Evolutionary conservation across 2,797 vertebrate genomes (phyloP).

Genomic region (Galago senegalensis): DNA sequence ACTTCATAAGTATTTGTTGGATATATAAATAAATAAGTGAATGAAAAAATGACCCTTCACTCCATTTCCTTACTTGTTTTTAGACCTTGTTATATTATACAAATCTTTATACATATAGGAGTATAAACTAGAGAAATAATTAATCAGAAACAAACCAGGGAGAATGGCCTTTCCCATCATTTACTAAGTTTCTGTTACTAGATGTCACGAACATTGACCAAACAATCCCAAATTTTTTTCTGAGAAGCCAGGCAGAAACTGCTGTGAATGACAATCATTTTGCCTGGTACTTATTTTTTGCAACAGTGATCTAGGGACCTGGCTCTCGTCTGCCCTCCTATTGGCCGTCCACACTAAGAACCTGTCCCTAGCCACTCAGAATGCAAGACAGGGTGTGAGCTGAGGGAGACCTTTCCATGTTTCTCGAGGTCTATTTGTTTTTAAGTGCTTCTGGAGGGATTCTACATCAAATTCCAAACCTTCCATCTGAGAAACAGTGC

Average conservation of each 20-base stretch:
- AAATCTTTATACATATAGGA: background rate
- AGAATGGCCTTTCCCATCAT: background rate
- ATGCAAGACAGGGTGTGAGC: background rate
- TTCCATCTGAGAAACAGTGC: background rate
- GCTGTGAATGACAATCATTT: background rate
- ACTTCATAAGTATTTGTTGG: background rate
- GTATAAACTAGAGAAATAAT: slow-evolving; percentile 21
- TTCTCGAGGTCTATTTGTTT: background rate
- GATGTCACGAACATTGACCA: background rate
- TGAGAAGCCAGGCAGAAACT: background rate
- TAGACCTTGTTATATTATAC: background rate
- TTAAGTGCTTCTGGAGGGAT: slow-evolving; percentile 23
- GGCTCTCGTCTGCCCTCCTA: background rate
- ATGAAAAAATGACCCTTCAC: background rate
- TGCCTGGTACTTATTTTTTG: slow-evolving; percentile 6
- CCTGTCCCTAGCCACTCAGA: background rate
- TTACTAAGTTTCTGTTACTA: background rate
- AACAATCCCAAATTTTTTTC: background rate
- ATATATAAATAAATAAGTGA: slow-evolving; percentile 16
- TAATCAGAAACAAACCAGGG: slow-evolving; percentile 7
- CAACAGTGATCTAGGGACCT: background rate
- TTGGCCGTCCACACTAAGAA: background rate
- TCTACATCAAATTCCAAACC: background rate
- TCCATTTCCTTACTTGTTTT: background rate
- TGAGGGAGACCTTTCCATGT: background rate